These are phyloP conservation scores for Xyrichtys novacula DNA, from an alignment of 2,797 vertebrate genomes.

Conservation along the genomic window DNA sequence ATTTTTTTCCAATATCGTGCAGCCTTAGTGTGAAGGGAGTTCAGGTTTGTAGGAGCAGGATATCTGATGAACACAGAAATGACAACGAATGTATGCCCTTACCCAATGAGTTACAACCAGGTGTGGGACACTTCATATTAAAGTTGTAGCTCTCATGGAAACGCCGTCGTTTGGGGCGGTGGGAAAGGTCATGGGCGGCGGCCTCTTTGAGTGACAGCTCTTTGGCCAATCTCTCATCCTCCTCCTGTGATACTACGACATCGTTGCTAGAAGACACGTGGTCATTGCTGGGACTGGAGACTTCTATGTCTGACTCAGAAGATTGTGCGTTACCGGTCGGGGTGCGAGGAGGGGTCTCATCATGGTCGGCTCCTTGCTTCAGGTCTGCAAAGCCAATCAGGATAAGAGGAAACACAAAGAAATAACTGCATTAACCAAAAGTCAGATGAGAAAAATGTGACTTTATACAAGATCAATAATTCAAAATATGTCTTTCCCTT, in stretches of 20 bases:
- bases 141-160: conserved; percentile 99
- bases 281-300: conserved; percentile 90
- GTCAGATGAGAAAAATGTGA: too few relatives aligned
- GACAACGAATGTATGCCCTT: conserved; percentile 9
- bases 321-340: conserved; percentile 95
- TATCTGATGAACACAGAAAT: background rate
- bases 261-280: conserved; percentile 87
- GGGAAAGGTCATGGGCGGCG: conserved; percentile 94
- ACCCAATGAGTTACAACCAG: conserved; percentile 97
- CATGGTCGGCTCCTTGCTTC: conserved; percentile 89
- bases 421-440: background rate
- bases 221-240: conserved; percentile 95
- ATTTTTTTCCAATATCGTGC: too few relatives aligned
- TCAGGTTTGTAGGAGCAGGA: background rate
- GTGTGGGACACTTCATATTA: conserved; percentile 98
- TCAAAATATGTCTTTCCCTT: background rate
- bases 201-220: conserved; percentile 95
- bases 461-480: too few relatives aligned
- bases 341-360: conserved; percentile 95
- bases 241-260: conserved; percentile 85
- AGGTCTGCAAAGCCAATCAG: conserved; percentile 80
- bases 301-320: conserved; percentile 96
- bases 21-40: too few relatives aligned
- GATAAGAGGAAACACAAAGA: conserved; percentile 11
- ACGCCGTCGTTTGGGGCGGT: conserved; percentile 95